Conservation (phyloP, 2,113 vertebrate genomes). For the Danionella cerebrum region DNA sequence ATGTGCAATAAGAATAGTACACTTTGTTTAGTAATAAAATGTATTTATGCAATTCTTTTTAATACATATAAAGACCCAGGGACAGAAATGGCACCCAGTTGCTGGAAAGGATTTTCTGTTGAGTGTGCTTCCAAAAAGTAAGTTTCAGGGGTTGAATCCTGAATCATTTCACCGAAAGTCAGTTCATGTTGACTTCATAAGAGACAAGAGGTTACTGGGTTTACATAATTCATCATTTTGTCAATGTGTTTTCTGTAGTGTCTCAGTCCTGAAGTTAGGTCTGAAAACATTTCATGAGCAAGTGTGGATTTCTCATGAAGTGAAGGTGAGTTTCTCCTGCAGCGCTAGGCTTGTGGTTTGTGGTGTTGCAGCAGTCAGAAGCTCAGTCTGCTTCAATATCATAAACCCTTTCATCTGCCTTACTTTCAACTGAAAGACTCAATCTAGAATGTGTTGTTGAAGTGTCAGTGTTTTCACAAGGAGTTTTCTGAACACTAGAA, state of each 20-base stretch:
- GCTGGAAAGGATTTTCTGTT: no score
- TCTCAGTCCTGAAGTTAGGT: no score
- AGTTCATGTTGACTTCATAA: background rate
- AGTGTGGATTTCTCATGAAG: conserved; percentile 4
- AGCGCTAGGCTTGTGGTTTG: conserved; percentile 35
- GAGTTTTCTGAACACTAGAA: background rate
- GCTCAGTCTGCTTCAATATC: background rate
- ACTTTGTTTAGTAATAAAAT: no score
- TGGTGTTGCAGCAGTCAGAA: conserved; percentile 29
- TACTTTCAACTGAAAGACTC: background rate
- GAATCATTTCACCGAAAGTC: background rate
- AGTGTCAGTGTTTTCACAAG: background rate
- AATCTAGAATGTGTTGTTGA: background rate
- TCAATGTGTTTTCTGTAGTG: no score
- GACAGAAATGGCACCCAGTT: no score
- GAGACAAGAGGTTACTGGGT: background rate
- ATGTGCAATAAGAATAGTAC: no score
- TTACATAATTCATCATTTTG: background rate
- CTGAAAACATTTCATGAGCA: no score
- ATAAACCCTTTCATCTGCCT: background rate
- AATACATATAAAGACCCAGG: no score
- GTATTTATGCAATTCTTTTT: no score
- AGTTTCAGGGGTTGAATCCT: conserved; percentile 40
- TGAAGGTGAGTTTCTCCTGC: conserved; percentile 27
- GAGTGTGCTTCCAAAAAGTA: no score